A percentile compares a stretch with the other conserved stretches of the same genome.
phyloP scores from a whole-genome alignment of 2,888 invertebrate species.

The Nasonia oneida region DNA sequence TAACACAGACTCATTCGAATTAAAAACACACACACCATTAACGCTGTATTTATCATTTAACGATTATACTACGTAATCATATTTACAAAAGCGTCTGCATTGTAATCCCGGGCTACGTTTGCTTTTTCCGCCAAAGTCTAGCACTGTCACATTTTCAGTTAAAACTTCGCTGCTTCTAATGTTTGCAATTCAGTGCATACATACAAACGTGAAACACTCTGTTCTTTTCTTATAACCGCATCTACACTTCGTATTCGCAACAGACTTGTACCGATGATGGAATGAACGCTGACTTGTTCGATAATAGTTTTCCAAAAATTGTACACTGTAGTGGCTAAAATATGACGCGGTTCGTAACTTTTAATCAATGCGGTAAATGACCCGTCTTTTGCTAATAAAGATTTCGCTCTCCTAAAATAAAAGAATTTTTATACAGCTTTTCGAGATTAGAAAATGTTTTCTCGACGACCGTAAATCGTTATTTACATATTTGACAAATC shows the following conservation, averaged over 20 bases:
- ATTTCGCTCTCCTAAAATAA: slow-evolving; percentile 61
- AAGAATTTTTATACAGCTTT: slow-evolving; percentile 57
- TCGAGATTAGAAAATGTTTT: slow-evolving; percentile 56
- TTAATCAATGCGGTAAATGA: slow-evolving; percentile 57
- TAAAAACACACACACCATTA: slow-evolving; percentile 76
- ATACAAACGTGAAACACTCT: slow-evolving; percentile 59
- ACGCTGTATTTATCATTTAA: slow-evolving; percentile 74
- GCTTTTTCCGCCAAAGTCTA: slow-evolving; percentile 50
- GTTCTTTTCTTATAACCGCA: slow-evolving; percentile 57
- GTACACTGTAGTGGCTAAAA: slow-evolving; percentile 58
- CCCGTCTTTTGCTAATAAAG: slow-evolving; percentile 50
- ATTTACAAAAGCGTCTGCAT: slow-evolving; percentile 75
- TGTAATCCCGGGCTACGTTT: slow-evolving; percentile 64
- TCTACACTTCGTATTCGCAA: slow-evolving; percentile 54
- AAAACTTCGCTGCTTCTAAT: slow-evolving; percentile 40
- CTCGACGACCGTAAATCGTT: slow-evolving; percentile 56
- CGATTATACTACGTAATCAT: slow-evolving; percentile 73
- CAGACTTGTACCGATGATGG: slow-evolving; percentile 58
- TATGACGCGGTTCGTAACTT: slow-evolving; percentile 58
- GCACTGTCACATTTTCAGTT: slow-evolving; percentile 30
- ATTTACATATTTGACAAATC: slow-evolving; percentile 64
- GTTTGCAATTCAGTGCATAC: slow-evolving; percentile 48
- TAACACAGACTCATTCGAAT: slow-evolving; percentile 76
- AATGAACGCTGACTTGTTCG: slow-evolving; percentile 64
- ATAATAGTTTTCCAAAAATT: slow-evolving; percentile 58